Base-by-base conservation (phyloP, 2,113 vertebrate species). In the Sebastes schlegelii region DNA sequence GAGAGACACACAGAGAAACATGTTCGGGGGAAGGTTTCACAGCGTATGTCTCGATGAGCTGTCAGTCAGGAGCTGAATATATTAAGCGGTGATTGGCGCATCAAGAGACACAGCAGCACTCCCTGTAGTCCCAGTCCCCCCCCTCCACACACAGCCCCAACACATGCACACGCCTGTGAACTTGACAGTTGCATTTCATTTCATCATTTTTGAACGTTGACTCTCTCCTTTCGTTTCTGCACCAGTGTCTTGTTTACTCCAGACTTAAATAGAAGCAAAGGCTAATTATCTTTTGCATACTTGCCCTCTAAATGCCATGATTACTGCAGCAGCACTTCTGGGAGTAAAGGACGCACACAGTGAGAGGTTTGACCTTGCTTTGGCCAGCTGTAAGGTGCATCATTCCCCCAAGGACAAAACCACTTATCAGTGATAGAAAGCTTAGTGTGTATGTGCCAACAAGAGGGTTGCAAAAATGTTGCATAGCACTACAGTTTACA, bases 61-160 rank as follows among this genome's bases (percentile, higher is more conserved):
- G 91, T 92, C 93, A 94, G 72, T 93, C 92, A 90, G 63, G 10
- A 49, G 65, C 52, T 55, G 86, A 85, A 91, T 89, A 83, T 61
- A 87, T 92, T 86, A 77, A 74, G 75, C 9, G 21, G 55, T 48
- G 69, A 91, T 75, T 83, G 74, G 62, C 26, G 26, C 78, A 79
- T 87, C 83, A 71, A 82, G 85, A 89, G 84, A 82, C 86, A 52
- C 16, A 26, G n/a, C 85, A 70, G 73, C 68, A 52, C 63, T 61
- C 58, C 71, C 57, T 55, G 65, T 62, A 19, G 61, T 76, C 75
- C 74, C 62, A 48, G 19, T 16, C 34, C 26, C 51, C 60, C 54
- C 45, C 21, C 3, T 11, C 21, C 4, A 23, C 6, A 16, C 43
- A 19, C 23, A 11, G 43, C 71, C 14, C 60, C 17, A 62, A 54